Evolutionary conservation across 2,797 vertebrate species (phyloP).

Genomic region (Pelobates cultripes): DNA sequence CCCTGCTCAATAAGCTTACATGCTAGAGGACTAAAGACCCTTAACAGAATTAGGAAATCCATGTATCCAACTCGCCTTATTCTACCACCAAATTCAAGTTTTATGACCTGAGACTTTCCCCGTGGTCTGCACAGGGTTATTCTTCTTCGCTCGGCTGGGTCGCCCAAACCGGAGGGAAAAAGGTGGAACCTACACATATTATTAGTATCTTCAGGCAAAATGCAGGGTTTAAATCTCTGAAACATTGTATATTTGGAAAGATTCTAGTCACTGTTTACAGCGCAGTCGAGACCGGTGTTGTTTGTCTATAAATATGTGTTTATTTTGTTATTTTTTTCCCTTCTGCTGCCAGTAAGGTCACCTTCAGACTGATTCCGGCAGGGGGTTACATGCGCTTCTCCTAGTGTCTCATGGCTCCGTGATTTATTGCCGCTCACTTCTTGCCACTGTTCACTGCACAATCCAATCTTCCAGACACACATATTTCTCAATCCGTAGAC

Average conservation of each 20-base stretch:
- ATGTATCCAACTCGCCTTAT: too few species aligned
- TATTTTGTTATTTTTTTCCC: slow-evolving; percentile 62
- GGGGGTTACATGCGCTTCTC: slow-evolving; percentile 73
- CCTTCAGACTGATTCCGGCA: slow-evolving; percentile 76
- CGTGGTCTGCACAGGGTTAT: too few species aligned
- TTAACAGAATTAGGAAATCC: too few species aligned
- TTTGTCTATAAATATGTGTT: slow-evolving; percentile 61
- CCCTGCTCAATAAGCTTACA: too few species aligned
- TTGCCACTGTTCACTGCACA: slow-evolving; percentile 84
- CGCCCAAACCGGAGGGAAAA: too few species aligned
- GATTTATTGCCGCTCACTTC: slow-evolving; percentile 82
- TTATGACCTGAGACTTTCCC: too few species aligned
- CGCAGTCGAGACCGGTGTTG: neutral
- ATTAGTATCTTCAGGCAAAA: neutral
- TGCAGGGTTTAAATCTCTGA: neutral
- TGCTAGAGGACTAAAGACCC: too few species aligned
- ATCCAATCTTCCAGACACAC: slow-evolving; percentile 82
- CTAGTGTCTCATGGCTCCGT: slow-evolving; percentile 72
- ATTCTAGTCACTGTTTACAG: neutral
- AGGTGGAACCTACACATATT: too few species aligned
- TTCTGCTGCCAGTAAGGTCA: slow-evolving; percentile 72
- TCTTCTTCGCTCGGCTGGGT: too few species aligned
- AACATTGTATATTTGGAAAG: neutral
- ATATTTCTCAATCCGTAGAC: slow-evolving; percentile 84
- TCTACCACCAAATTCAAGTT: too few species aligned